phyloP scores from a whole-genome alignment of 2,113 vertebrate species.

The Panthera leo region DNA sequence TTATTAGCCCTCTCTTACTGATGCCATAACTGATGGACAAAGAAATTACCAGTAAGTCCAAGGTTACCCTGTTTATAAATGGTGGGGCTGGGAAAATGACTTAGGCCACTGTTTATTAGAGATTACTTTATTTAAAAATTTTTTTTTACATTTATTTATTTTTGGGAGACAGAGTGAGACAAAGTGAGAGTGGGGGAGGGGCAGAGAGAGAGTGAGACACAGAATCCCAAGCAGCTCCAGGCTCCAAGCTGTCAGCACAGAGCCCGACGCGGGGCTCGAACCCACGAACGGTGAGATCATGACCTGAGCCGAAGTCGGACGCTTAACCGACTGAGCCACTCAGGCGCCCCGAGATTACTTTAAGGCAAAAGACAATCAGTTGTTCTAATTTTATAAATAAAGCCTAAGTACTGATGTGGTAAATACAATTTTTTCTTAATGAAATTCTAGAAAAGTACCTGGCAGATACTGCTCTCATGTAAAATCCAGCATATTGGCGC shows the following conservation, averaged over 20 bases:
- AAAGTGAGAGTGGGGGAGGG: too few species aligned
- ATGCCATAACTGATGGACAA: not conserved
- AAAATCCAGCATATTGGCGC: not conserved
- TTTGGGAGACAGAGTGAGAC: too few species aligned
- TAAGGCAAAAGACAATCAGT: not conserved
- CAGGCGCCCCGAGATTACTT: not conserved
- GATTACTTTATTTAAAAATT: not conserved
- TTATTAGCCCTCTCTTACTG: not conserved
- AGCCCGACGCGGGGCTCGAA: too few species aligned
- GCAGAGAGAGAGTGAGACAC: too few species aligned
- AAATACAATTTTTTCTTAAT: not conserved
- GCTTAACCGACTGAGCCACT: too few species aligned
- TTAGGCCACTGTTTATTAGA: not conserved
- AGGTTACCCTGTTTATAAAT: not conserved
- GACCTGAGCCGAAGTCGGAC: too few species aligned
- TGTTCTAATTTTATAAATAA: slow-evolving; percentile 11
- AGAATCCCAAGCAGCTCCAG: too few species aligned
- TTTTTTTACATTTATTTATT: too few species aligned
- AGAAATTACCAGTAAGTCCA: not conserved
- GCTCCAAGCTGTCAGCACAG: too few species aligned
- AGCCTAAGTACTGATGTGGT: not conserved
- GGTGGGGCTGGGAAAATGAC: not conserved
- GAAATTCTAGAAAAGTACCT: slow-evolving; percentile 1
- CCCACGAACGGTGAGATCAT: too few species aligned
- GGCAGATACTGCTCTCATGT: not conserved